phyloP scores from a whole-genome alignment of 2,113 vertebrate genomes.

The Ptilorrhoa leucosticta region DNA sequence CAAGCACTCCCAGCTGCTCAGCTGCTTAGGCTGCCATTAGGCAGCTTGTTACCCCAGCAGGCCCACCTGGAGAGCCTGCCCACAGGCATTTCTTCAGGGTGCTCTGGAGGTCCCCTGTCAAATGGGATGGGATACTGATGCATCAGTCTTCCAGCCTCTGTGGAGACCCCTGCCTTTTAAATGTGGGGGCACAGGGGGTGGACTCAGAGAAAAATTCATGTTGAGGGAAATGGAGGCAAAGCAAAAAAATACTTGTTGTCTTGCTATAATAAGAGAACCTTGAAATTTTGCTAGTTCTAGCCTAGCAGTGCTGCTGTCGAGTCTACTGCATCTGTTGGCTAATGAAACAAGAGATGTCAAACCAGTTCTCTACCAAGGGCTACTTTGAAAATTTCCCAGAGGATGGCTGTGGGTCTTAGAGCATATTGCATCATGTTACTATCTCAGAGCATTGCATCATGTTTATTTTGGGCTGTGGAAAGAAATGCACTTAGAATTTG shows the following conservation, averaged over 20 bases:
- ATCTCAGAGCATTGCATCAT: background rate
- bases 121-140: background rate
- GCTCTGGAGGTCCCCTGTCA: background rate
- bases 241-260: background rate
- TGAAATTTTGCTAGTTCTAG: background rate
- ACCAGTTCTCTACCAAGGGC: background rate
- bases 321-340: background rate
- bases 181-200: fast-evolving
- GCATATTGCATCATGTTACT: background rate
- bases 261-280: background rate
- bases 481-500: background rate
- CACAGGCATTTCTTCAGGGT: background rate
- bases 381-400: background rate
- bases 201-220: background rate
- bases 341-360: background rate
- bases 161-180: background rate
- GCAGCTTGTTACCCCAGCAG: background rate
- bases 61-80: background rate
- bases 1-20: background rate
- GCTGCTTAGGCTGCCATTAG: background rate
- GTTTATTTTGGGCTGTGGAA: background rate
- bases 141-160: background rate
- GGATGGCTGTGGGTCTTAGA: background rate
- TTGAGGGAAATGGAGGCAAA: background rate
- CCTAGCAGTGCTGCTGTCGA: background rate